Conservation (phyloP, 1,140 invertebrate genomes). For the Riptortus pedestris region DNA sequence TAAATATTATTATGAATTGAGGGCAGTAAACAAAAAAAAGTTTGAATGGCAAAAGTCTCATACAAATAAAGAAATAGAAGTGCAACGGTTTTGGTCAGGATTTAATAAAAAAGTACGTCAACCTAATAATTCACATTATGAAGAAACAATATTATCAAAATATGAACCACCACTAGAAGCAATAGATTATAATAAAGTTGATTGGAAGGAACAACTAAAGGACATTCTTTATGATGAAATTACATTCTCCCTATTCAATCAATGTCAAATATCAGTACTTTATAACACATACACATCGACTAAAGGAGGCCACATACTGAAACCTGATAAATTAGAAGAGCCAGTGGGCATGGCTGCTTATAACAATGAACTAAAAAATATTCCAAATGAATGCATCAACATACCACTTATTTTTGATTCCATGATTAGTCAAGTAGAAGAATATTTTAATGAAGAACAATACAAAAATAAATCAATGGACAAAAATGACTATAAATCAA, state of each 20-base stretch:
- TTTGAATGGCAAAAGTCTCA: neutral
- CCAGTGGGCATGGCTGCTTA: neutral
- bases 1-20: neutral
- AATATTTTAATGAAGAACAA: neutral
- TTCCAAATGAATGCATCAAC: neutral
- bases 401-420: constrained; percentile 7
- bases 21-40: neutral
- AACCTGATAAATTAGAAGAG: neutral
- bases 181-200: neutral
- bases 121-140: neutral
- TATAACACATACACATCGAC: neutral
- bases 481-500: neutral
- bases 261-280: neutral
- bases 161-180: neutral
- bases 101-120: neutral
- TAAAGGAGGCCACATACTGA: too few species aligned
- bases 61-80: neutral
- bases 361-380: neutral
- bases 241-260: neutral
- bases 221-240: neutral
- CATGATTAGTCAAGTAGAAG: neutral
- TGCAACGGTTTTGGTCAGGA: neutral
- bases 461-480: neutral
- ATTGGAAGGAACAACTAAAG: neutral
- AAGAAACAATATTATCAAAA: neutral